Evolutionary conservation across 2,113 vertebrate genomes (phyloP).

Genomic region (Pseudorasbora parva): DNA sequence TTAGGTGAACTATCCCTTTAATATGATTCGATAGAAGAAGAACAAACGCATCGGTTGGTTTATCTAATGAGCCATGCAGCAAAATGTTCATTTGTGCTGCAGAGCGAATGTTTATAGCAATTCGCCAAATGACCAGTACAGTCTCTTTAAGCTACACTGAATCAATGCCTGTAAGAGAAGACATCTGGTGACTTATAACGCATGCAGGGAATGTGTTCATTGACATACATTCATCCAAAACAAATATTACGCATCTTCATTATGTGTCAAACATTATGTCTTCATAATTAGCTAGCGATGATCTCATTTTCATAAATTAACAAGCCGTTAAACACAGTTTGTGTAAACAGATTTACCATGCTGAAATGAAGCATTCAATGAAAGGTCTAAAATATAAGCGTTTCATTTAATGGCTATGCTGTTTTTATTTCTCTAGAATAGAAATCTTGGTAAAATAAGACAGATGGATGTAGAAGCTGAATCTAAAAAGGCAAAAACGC

Average conservation of each 20-base stretch:
- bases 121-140: neutral
- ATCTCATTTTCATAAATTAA: neutral
- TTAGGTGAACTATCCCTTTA: neutral
- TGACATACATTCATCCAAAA: neutral
- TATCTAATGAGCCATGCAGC: conserved; percentile 32
- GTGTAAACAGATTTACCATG: neutral
- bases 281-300: neutral
- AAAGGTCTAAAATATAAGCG: neutral
- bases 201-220: neutral
- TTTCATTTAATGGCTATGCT: neutral
- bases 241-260: neutral
- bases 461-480: neutral
- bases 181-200: neutral
- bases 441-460: neutral
- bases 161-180: neutral
- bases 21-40: neutral
- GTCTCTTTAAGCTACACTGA: neutral
- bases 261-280: too few species aligned
- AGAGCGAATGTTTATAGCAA: neutral
- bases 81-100: neutral
- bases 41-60: conserved; percentile 17
- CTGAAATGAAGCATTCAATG: neutral
- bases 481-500: conserved; percentile 3
- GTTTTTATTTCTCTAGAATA: neutral
- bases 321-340: neutral